These are phyloP conservation scores for Chaetops frenatus DNA, from an alignment of 2,113 vertebrate genomes.

Conservation along the genomic window DNA sequence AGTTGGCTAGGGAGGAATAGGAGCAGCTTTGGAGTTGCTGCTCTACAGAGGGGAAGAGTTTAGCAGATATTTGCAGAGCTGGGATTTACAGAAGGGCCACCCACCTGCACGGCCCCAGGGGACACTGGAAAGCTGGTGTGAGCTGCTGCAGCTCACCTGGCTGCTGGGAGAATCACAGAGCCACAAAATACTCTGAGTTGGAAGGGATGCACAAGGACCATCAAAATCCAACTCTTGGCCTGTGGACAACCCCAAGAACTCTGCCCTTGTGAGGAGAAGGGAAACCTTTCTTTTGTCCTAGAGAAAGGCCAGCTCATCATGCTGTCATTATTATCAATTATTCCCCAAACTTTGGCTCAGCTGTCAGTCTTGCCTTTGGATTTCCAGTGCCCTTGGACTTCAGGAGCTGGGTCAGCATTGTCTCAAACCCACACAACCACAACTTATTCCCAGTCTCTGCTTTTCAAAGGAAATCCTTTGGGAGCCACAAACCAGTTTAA, in stretches of 20 bases:
- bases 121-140: not conserved
- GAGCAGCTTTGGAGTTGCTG: not conserved
- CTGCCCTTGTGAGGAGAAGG: not conserved
- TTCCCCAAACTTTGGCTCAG: not conserved
- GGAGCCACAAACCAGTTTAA: conserved; percentile 14
- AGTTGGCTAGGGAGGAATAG: not conserved
- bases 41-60: not conserved
- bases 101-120: not conserved
- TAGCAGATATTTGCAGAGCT: not conserved
- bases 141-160: not conserved
- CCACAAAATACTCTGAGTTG: not conserved
- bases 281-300: not conserved
- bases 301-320: not conserved
- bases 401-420: not conserved
- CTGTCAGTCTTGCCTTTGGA: not conserved
- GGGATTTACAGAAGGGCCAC: too few species aligned
- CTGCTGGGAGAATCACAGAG: not conserved
- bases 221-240: too few species aligned
- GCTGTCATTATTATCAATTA: not conserved
- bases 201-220: not conserved
- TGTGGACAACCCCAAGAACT: accelerated
- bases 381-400: not conserved
- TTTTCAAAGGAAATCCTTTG: not conserved
- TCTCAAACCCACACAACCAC: not conserved
- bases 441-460: not conserved